Evolutionary conservation across 2,113 vertebrate species (phyloP).

Genomic region (Mungos mungo): DNA sequence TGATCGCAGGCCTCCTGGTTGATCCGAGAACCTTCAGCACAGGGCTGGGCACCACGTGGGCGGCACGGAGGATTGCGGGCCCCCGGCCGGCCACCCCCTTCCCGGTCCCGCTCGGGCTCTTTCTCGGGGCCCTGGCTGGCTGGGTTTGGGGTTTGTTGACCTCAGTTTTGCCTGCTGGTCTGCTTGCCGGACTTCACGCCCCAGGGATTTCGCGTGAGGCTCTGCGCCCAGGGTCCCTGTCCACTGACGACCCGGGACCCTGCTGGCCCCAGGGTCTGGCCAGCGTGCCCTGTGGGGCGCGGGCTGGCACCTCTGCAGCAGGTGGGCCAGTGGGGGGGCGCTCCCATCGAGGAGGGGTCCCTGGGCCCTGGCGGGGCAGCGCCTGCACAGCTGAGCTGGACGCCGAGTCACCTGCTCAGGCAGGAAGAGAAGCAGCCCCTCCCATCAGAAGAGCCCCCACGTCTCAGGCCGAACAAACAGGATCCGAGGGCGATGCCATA

Average conservation of each 20-base stretch:
- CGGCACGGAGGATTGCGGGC: accelerated
- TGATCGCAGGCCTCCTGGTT: not conserved
- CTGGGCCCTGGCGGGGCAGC: too few species aligned
- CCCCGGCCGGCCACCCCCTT: accelerated
- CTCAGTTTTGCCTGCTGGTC: not conserved
- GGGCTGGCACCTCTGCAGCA: not conserved
- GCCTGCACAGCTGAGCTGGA: not conserved
- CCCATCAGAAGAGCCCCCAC: accelerated
- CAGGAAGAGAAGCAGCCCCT: not conserved
- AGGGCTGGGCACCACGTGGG: accelerated
- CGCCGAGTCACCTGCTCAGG: accelerated
- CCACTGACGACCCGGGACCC: accelerated
- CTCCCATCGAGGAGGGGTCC: too few species aligned
- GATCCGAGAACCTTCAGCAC: too few species aligned
- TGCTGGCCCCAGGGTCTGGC: not conserved
- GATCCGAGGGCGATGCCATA: not conserved
- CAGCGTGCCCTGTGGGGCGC: accelerated
- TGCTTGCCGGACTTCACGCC: accelerated
- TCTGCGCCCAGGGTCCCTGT: accelerated
- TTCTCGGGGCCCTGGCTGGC: not conserved
- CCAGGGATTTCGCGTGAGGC: not conserved
- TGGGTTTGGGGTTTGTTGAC: accelerated
- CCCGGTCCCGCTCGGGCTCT: not conserved
- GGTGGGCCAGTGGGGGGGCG: not conserved
- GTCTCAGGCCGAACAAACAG: not conserved